Evolutionary conservation across 1,140 invertebrate genomes (phyloP).

Genomic region (Dendroctonus valens): DNA sequence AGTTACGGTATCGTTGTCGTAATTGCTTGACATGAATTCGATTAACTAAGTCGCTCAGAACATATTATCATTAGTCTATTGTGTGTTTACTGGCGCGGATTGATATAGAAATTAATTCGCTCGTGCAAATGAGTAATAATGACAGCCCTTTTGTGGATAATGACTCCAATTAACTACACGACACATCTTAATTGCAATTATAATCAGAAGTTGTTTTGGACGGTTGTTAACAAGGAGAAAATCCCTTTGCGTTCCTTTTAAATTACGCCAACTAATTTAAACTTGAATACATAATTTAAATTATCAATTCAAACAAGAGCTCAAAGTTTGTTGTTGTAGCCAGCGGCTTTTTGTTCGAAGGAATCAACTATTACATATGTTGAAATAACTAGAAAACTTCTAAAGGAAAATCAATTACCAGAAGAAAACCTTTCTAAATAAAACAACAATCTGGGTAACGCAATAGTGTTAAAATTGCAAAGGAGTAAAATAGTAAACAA

Average conservation of each 20-base stretch:
- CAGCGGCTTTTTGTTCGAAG: too few species aligned
- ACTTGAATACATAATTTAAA: too few species aligned
- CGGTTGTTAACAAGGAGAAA: neutral
- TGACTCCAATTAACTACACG: constrained; percentile 17
- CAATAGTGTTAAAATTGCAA: neutral
- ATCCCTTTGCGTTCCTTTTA: too few species aligned
- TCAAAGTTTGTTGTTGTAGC: too few species aligned
- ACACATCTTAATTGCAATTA: constrained; percentile 17
- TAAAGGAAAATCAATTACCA: too few species aligned
- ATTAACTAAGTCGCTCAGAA: constrained; percentile 24
- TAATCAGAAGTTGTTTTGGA: constrained; percentile 8
- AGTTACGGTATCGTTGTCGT: constrained; percentile 2
- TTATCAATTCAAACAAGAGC: too few species aligned
- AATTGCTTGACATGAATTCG: constrained; percentile 25
- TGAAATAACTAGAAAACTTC: too few species aligned
- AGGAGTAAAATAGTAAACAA: neutral
- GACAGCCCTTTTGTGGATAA: constrained; percentile 21
- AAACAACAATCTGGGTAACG: too few species aligned
- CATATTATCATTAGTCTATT: constrained; percentile 24
- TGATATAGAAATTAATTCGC: constrained; percentile 27
- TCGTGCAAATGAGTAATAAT: constrained; percentile 12
- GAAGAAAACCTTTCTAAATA: too few species aligned
- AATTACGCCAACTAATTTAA: too few species aligned
- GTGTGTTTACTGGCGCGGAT: constrained; percentile 15
- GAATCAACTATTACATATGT: too few species aligned